These are phyloP conservation scores for Lepidurus packardi DNA, from an alignment of 1,140 invertebrate species.

Conservation along the genomic window DNA sequence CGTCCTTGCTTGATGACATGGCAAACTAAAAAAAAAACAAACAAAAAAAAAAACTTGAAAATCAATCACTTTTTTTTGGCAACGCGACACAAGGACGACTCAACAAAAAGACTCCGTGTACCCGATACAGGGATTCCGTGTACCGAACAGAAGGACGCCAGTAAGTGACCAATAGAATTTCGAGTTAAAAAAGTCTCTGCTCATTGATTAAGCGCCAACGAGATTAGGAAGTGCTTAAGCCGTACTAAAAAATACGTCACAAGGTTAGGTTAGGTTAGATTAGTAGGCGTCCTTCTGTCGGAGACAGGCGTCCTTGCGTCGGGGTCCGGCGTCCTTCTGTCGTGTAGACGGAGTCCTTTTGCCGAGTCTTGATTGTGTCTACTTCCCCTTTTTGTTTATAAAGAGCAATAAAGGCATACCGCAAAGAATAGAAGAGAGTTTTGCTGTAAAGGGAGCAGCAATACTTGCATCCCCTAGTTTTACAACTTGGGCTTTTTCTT, in stretches of 20 bases:
- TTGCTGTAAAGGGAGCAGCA: conserved; percentile 97
- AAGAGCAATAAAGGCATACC: conserved; percentile 56
- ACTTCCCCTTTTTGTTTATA: conserved; percentile 9
- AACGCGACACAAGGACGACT: background rate
- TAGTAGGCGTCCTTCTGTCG: too few relatives aligned
- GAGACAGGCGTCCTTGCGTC: too few relatives aligned
- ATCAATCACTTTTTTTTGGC: conserved; percentile 16
- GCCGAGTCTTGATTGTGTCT: background rate
- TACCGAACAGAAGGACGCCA: background rate
- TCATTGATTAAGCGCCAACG: too few relatives aligned
- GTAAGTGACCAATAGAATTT: too few relatives aligned
- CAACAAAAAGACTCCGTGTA: too few relatives aligned
- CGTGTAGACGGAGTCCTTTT: too few relatives aligned
- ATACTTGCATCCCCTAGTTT: conserved; percentile 97
- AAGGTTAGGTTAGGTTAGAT: too few relatives aligned
- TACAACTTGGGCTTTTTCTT: conserved; percentile 80
- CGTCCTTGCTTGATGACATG: conserved; percentile 98
- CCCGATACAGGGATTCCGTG: background rate
- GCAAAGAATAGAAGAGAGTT: conserved; percentile 92
- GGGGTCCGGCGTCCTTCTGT: too few relatives aligned
- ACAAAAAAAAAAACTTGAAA: conserved; percentile 25
- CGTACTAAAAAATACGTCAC: too few relatives aligned
- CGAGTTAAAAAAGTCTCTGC: too few relatives aligned
- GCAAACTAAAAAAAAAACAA: conserved; percentile 66
- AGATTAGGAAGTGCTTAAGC: too few relatives aligned